phyloP scores from a whole-genome alignment of 2,113 vertebrate species.

The Grammomys dolichurus region DNA sequence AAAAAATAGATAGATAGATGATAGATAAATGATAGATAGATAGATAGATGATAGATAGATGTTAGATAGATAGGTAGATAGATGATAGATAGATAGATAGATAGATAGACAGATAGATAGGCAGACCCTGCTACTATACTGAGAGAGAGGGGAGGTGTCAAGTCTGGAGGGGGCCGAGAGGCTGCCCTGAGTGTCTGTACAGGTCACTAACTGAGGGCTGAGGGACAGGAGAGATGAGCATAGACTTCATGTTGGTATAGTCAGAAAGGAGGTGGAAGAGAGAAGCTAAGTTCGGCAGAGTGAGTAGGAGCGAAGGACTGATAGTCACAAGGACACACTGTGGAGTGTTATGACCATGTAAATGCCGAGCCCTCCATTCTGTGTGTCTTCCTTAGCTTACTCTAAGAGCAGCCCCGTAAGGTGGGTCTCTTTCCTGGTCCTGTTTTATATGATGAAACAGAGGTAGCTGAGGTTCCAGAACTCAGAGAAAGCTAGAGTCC shows the following conservation, averaged over 20 bases:
- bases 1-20: too few species aligned
- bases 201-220: not conserved
- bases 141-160: not conserved
- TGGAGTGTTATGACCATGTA: accelerated
- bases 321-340: accelerated
- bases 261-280: not conserved
- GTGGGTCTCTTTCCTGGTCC: not conserved
- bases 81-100: too few species aligned
- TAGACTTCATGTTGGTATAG: not conserved
- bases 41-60: too few species aligned
- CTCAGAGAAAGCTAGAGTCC: not conserved
- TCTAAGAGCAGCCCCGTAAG: not conserved
- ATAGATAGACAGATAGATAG: too few species aligned
- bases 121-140: not conserved
- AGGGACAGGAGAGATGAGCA: not conserved
- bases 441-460: not conserved
- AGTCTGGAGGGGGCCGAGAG: not conserved
- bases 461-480: not conserved
- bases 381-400: accelerated
- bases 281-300: not conserved
- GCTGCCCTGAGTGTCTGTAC: not conserved
- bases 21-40: too few species aligned
- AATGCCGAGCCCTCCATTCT: accelerated
- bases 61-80: too few species aligned
- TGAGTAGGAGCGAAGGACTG: not conserved